Base-by-base conservation (phyloP, 2,113 vertebrate species). In the Takifugu bimaculatus region DNA sequence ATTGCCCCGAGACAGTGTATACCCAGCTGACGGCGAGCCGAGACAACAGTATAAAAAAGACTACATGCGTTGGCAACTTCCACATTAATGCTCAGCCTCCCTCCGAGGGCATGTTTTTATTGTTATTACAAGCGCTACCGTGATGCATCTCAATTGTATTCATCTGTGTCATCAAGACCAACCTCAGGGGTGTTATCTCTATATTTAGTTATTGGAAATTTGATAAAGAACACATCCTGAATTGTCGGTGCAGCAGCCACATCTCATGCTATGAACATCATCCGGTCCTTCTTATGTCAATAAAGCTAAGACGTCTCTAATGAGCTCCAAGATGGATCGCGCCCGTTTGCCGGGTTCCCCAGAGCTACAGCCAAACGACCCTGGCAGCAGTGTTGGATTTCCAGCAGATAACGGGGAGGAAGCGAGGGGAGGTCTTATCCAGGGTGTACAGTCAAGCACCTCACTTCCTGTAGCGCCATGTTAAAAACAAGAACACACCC, bases 121-220 rank as follows among this genome's bases (percentile, higher is more conserved):
- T 49, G 29, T 68, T 73, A 72, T 79, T 66, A 52, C 53, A 63
- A 65, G 56, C 70, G 71, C 64, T 78, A 44, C 66, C 53, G 54
- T 76, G 57, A 81, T 66, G 51, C 70, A 81, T 78, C 32, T 25
- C 62, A 0, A 62, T 75, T 62, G 58, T n/a, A 5, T n/a, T 59
- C 63, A 56, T 77, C 80, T 64, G 49, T 63, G 75, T 48, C 49
- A 2, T 74, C 65, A 73, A 64, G 28, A 65, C 63, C 13, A 58
- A 57, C 81, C 72, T 81, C 68, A 0, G 29, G 63, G 60, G 66
- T 39, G 57, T 70, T 64, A 60, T 60, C 0, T 20, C 58, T 79
- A 80, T 80, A 79, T 84, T 80, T 73, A 75, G 75, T 64, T 72
- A 77, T 81, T 2, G 52, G 79, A 80, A 84, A 84, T 70, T 61